Base-by-base conservation (phyloP, 2,888 invertebrate species). In the Ceramica pisi region DNA sequence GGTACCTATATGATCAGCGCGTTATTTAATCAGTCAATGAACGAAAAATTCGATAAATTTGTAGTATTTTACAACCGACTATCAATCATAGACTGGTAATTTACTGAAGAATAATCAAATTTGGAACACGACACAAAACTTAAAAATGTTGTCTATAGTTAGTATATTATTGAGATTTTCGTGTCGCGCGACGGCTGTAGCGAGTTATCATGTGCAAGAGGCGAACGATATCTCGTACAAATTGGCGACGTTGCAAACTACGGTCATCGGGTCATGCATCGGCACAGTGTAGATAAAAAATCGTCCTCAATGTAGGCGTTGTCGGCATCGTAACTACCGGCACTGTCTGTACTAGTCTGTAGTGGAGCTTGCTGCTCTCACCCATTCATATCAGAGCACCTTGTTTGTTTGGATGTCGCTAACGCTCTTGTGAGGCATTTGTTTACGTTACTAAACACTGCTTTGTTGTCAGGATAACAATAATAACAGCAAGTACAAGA, bases 191-290 rank as follows among this genome's bases (percentile, higher is more conserved):
- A 12, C 35, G 56, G 56, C 35, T 19, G 26, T 46, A 65, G 38
- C 57, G 51, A 74, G 67, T 84, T 83, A 85, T 90, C 89, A 81
- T 78, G 76, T 75, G 78, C 74, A 77, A 80, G 80, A 84, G 78
- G 83, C 59, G 59, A 62, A 35, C 62, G 87, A 87, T 92, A 91
- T 90, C 90, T 87, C 83, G 78, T 87, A 92, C 91, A 90, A 91
- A 91, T 92, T 91, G 89, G 90, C 91, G 89, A 91, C 89, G 88
- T 83, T 90, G 91, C 91, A 89, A 88, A 86, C 88, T 81, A 85
- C 88, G 91, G 92, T 92, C 92, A 90, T 70, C 83, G 84, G 91
- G 91, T 91, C 92, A 91, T 76, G 81, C 85, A 88, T 80, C 86
- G 84, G 73, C 70, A 81, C 77, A 78, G 71, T 80, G 77, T 78